These are phyloP conservation scores for Crossocerus cetratus DNA, from an alignment of 2,888 invertebrate genomes.

Conservation along the genomic window DNA sequence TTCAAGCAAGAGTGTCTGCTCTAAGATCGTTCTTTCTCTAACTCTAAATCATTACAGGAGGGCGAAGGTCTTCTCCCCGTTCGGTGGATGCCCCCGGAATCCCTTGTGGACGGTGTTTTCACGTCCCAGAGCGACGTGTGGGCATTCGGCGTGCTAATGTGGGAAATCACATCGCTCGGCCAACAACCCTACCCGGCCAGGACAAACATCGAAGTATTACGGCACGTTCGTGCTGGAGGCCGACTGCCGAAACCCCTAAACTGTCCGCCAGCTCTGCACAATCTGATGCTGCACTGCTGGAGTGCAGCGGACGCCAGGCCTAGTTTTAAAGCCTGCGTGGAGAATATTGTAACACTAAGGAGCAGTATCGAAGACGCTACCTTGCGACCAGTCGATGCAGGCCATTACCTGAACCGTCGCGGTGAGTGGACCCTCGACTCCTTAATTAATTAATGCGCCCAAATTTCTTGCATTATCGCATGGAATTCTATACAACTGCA, in stretches of 20 bases:
- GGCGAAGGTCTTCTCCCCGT: constrained; percentile 91
- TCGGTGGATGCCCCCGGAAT: constrained; percentile 99
- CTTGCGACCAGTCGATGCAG: constrained; percentile 71
- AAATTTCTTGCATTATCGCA: not conserved
- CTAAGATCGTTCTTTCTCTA: too few species aligned
- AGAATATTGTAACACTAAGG: constrained; percentile 74
- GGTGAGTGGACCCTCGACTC: constrained; percentile 52
- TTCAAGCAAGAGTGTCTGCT: too few species aligned
- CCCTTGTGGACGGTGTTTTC: constrained; percentile 96
- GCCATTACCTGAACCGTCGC: constrained; percentile 70
- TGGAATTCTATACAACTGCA: not conserved
- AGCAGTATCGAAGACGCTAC: constrained; percentile 68
- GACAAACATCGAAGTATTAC: constrained; percentile 93
- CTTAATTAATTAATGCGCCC: constrained; percentile 13
- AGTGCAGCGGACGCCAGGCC: constrained; percentile 90
- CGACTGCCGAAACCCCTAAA: constrained; percentile 88
- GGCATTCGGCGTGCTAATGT: constrained; percentile 95
- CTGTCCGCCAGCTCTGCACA: constrained; percentile 90
- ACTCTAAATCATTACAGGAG: constrained; percentile 55
- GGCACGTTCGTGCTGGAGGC: constrained; percentile 93
- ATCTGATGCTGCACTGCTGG: constrained; percentile 94
- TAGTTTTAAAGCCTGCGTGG: constrained; percentile 89
- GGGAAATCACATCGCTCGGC: constrained; percentile 98
- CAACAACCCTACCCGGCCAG: constrained; percentile 97
- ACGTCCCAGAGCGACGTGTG: constrained; percentile 98